Base-by-base conservation (phyloP, 2,113 vertebrate species). In the Hippocampus comes region DNA sequence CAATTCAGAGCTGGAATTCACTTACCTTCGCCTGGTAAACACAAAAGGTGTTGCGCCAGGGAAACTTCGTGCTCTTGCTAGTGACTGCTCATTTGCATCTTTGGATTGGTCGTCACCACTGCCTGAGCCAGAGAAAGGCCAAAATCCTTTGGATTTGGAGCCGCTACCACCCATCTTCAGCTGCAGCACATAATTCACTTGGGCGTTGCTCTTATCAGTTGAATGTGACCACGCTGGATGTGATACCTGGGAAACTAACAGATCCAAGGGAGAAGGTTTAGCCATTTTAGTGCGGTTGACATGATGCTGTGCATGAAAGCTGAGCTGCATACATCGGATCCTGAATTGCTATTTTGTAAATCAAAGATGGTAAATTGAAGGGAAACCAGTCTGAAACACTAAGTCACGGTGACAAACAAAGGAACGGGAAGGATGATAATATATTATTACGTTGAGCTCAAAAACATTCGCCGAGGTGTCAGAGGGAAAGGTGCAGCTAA, bases 111-210 rank as follows among this genome's bases (percentile, higher is more conserved):
- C 93, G 15, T 91, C 88, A 38, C 86, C 90, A 56, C 90, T 84
- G 75, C 92, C 89, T 21, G 93, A 90, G 76, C 95, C 94, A 78
- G 94, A 89, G 86, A 97, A 97, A 80, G 95, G 95, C 96, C 96
- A 97, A 82, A 95, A 94, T 84, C 95, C 93, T 90, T 94, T 95
- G 84, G 92, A 90, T 92, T 95, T 96, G 89, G 95, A 97, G 89
- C 95, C 92, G 80, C 94, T 97, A 84, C 93, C 92, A 78, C 96
- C 96, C 96, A 97, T 97, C 84, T 89, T 96, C 91, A 95, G 87
- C 92, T 90, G 80, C 89, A 82, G 90, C 88, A 91, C 93, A 94
- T 94, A 89, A 89, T 94, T 88, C 90, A 87, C 89, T 76, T 78
- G 83, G 83, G 80, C 66, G 46, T 79, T 75, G 76, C 78, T 75